Conservation (phyloP, 1,140 invertebrate genomes). For the Sycophila sp. region DNA sequence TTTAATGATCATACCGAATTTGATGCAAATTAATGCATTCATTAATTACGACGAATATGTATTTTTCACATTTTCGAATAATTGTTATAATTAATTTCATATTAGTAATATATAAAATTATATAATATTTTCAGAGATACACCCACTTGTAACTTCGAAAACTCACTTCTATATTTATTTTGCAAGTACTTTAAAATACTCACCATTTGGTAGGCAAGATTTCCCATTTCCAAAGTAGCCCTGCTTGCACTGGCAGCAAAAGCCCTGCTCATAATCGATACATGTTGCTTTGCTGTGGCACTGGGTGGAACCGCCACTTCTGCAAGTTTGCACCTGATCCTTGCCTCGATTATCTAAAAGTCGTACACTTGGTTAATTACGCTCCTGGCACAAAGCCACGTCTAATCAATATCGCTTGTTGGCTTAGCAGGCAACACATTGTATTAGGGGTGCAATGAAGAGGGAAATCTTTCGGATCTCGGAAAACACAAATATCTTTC, state of each 20-base stretch:
- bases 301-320: slow-evolving; percentile 67
- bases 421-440: background rate
- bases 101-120: no score
- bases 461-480: no score
- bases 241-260: slow-evolving; percentile 86
- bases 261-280: slow-evolving; percentile 82
- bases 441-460: no score
- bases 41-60: no score
- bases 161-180: no score
- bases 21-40: no score
- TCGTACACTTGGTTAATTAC: background rate
- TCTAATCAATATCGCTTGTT: background rate
- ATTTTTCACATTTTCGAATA: no score
- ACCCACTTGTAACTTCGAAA: no score
- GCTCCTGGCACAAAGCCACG: background rate
- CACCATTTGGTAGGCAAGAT: slow-evolving; percentile 85
- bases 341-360: slow-evolving; percentile 44
- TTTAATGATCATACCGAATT: no score
- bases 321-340: slow-evolving; percentile 64
- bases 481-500: no score
- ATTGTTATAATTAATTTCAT: no score
- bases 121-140: no score
- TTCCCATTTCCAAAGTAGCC: slow-evolving; percentile 92
- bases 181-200: slow-evolving; percentile 33
- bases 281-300: slow-evolving; percentile 88